Percentiles rank a stretch among this genome's conserved stretches.
Conservation (phyloP, 2,888 invertebrate genomes). For the Cryptocheilus praepositus region DNA sequence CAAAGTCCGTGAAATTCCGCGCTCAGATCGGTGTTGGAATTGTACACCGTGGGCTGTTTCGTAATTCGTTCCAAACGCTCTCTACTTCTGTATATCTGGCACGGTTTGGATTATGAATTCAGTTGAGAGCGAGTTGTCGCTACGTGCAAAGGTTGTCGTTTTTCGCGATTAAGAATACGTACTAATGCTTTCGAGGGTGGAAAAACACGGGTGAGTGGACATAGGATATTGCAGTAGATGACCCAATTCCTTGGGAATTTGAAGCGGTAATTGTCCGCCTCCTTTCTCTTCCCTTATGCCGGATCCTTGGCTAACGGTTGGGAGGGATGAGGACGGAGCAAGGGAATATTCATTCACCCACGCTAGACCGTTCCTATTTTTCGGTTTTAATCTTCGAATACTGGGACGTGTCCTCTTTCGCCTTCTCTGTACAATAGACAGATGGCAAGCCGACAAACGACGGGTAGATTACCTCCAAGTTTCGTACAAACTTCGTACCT, state of each 20-base stretch:
- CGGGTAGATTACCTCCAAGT: neutral
- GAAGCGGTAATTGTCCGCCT: slow-evolving; percentile 56
- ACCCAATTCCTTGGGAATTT: slow-evolving; percentile 56
- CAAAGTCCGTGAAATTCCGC: too few relatives aligned
- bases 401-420: slow-evolving; percentile 31
- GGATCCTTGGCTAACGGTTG: slow-evolving; percentile 37
- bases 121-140: too few relatives aligned
- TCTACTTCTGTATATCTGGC: too few relatives aligned
- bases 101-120: too few relatives aligned
- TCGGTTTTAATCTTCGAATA: slow-evolving; percentile 42
- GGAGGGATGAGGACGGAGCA: slow-evolving; percentile 25
- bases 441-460: slow-evolving; percentile 11
- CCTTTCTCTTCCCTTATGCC: slow-evolving; percentile 22
- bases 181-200: too few relatives aligned
- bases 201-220: slow-evolving; percentile 1
- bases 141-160: too few relatives aligned
- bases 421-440: slow-evolving; percentile 24
- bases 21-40: too few relatives aligned
- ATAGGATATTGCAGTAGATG: slow-evolving; percentile 51
- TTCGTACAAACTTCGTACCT: slow-evolving; percentile 1
- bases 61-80: too few relatives aligned
- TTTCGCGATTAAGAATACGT: too few relatives aligned
- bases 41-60: too few relatives aligned
- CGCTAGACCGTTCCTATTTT: slow-evolving; percentile 45
- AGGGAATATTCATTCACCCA: slow-evolving; percentile 37